Percentiles rank a stretch among this genome's conserved stretches.
These are phyloP conservation scores for Tribolium castaneum DNA, from an alignment of 1,140 invertebrate genomes.

Conservation along the genomic window DNA sequence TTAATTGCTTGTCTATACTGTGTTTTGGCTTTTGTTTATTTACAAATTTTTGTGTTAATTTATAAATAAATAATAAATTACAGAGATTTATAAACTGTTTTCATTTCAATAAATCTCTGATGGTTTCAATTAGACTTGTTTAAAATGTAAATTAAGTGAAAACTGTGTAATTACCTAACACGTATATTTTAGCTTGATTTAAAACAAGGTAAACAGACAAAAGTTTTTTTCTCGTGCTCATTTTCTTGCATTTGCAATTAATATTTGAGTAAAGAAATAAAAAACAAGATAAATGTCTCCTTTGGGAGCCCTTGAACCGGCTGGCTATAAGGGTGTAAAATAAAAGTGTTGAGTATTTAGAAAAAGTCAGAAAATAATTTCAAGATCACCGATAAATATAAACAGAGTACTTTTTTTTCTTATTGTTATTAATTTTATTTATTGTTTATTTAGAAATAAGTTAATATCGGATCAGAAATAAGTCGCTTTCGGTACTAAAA, in stretches of 20 bases:
- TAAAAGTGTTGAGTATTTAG: neutral
- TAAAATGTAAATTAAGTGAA: too few species aligned
- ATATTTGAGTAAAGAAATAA: neutral
- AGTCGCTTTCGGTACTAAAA: neutral
- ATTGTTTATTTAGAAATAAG: neutral
- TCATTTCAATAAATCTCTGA: too few species aligned
- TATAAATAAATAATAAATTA: too few species aligned
- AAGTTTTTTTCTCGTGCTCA: neutral
- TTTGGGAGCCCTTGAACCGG: neutral
- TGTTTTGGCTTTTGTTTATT: too few species aligned
- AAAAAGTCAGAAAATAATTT: neutral
- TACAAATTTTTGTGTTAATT: too few species aligned
- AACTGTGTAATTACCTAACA: too few species aligned
- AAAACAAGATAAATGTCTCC: neutral
- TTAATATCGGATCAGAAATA: neutral
- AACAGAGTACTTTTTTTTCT: neutral
- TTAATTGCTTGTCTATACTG: too few species aligned
- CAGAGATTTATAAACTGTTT: too few species aligned
- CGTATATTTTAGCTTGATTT: too few species aligned
- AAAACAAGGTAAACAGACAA: neutral
- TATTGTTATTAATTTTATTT: neutral
- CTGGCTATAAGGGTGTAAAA: neutral
- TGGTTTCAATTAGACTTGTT: too few species aligned
- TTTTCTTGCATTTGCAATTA: neutral
- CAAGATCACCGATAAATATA: neutral